phyloP scores from a whole-genome alignment of 2,113 vertebrate species.

The Aplodontia rufa region DNA sequence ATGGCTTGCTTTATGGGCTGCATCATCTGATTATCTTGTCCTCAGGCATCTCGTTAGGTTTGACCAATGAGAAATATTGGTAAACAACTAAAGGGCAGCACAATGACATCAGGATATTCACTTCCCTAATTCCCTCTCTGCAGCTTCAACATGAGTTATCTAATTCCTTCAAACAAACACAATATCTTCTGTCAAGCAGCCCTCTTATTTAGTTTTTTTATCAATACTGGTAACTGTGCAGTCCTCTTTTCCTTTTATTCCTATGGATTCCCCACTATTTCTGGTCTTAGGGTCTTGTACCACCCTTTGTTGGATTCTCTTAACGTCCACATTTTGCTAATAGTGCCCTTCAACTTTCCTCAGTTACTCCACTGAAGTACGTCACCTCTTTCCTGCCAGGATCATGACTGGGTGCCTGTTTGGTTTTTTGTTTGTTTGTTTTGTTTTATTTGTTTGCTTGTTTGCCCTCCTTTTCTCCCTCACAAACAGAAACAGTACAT shows the following conservation, averaged over 20 bases:
- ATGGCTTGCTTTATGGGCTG: background rate
- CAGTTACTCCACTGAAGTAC: background rate
- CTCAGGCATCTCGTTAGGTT: background rate
- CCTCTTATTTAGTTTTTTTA: background rate
- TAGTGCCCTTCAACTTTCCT: background rate
- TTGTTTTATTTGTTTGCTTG: too few relatives aligned
- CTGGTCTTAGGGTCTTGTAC: background rate
- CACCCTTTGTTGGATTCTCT: background rate
- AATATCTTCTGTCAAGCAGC: background rate
- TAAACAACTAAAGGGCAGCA: background rate
- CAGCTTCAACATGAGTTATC: background rate
- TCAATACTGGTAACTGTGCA: background rate
- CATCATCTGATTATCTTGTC: background rate
- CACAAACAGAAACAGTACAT: background rate
- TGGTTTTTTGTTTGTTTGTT: too few relatives aligned
- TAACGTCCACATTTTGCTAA: background rate
- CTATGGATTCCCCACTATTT: background rate
- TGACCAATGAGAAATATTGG: background rate
- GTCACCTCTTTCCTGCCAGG: background rate
- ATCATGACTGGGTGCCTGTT: background rate
- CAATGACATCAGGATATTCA: background rate
- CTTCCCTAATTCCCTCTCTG: background rate
- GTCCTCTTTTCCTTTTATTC: background rate
- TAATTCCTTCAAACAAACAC: background rate
- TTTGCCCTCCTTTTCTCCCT: background rate